A percentile compares a stretch with the other conserved stretches of the same genome.
phyloP scores from a whole-genome alignment of 2,888 invertebrate species.

The Epirrhoe alternata region DNA sequence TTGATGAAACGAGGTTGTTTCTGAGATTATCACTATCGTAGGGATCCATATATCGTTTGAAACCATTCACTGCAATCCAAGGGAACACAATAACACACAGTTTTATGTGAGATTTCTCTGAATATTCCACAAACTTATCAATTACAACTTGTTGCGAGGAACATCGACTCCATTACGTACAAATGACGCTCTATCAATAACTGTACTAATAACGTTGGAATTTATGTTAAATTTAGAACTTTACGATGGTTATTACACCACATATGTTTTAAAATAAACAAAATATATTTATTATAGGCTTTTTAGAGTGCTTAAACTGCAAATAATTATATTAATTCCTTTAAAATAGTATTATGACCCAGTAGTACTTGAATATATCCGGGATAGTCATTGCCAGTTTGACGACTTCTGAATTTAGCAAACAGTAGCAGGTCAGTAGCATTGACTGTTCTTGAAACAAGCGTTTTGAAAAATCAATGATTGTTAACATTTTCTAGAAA shows the following conservation, averaged over 20 bases:
- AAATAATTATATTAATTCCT: background rate
- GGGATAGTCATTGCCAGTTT: slow-evolving; percentile 77
- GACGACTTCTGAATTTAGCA: slow-evolving; percentile 83
- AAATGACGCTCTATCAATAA: slow-evolving; percentile 86
- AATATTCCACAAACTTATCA: slow-evolving; percentile 63
- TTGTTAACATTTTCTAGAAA: too few relatives aligned
- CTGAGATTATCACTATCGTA: slow-evolving; percentile 55
- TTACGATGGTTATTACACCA: background rate
- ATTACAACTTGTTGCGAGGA: slow-evolving; percentile 67
- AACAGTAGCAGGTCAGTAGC: slow-evolving; percentile 53
- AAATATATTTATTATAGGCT: background rate
- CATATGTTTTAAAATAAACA: background rate
- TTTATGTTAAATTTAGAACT: slow-evolving; percentile 48
- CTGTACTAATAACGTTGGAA: slow-evolving; percentile 66
- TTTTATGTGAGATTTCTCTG: slow-evolving; percentile 68
- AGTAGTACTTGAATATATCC: slow-evolving; percentile 57
- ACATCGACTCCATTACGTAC: slow-evolving; percentile 88
- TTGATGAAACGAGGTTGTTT: slow-evolving; percentile 76
- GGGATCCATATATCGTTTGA: slow-evolving; percentile 69
- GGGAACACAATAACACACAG: slow-evolving; percentile 59
- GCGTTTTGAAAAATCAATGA: background rate
- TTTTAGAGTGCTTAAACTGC: background rate
- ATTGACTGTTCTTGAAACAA: background rate
- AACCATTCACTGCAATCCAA: slow-evolving; percentile 72
- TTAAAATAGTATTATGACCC: slow-evolving; percentile 6